Percentiles rank a stretch among this genome's conserved stretches.
phyloP scores from a whole-genome alignment of 2,888 invertebrate species.

The Kuschelorhynchus macadamiae region DNA sequence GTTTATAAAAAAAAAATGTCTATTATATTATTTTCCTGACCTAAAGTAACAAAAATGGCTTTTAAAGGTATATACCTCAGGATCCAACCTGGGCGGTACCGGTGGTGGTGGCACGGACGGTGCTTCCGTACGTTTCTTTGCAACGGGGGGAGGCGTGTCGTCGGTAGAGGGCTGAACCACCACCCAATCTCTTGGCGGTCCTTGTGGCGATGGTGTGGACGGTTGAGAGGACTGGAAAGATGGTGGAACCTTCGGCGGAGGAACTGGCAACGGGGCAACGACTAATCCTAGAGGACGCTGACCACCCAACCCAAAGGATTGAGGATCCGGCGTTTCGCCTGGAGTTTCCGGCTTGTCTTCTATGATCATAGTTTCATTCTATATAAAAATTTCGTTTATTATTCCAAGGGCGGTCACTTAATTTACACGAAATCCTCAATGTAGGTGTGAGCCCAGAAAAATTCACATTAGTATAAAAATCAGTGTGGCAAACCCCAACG shows the following conservation, averaged over 20 bases:
- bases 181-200: constrained; percentile 13
- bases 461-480: too few species aligned
- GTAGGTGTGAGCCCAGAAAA: too few species aligned
- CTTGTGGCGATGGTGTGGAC: constrained; percentile 36
- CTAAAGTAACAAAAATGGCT: too few species aligned
- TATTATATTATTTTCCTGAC: too few species aligned
- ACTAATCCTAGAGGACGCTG: constrained; percentile 82
- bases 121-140: constrained; percentile 70
- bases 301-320: constrained; percentile 83
- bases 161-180: constrained; percentile 60
- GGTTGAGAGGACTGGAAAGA: constrained; percentile 36
- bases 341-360: constrained; percentile 81
- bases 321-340: constrained; percentile 84
- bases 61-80: constrained; percentile 71
- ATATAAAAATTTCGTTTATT: too few species aligned
- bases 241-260: constrained; percentile 58
- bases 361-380: constrained; percentile 58
- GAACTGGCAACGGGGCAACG: constrained; percentile 61
- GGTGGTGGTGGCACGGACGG: constrained; percentile 73
- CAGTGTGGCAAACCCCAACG: too few species aligned
- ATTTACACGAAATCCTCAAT: too few species aligned
- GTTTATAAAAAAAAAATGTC: too few species aligned
- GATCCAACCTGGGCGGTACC: constrained; percentile 74
- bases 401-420: too few species aligned
- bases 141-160: constrained; percentile 68